A percentile compares a stretch with the other conserved stretches of the same genome.
Evolutionary conservation across 1,140 invertebrate species (phyloP).

Genomic region (Drosophila sulfurigaster): DNA sequence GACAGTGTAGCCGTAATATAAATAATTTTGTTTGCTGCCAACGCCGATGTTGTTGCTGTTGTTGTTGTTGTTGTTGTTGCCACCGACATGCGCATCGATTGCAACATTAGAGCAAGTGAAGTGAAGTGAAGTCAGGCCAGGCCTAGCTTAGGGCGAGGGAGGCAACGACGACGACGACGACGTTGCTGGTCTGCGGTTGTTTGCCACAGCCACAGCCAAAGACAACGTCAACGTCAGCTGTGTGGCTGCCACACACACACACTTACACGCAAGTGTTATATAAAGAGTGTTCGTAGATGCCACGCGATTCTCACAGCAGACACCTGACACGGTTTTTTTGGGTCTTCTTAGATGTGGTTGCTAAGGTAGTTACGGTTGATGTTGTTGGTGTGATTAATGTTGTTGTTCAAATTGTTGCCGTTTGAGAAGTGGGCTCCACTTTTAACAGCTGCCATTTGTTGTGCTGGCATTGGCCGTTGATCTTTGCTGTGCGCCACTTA

Average conservation of each 20-base stretch:
- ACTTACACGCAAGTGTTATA: constrained; percentile 63
- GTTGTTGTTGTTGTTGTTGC: constrained; percentile 1
- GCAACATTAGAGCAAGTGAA: constrained; percentile 56
- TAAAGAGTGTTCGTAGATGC: constrained; percentile 69
- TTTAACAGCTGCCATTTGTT: constrained; percentile 43
- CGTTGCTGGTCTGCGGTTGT: constrained; percentile 34
- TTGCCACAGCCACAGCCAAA: constrained; percentile 6
- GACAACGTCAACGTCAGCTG: constrained; percentile 36
- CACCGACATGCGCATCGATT: constrained; percentile 54
- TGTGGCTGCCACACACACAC: constrained; percentile 44
- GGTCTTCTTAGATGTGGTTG: constrained; percentile 3
- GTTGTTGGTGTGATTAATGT: not conserved
- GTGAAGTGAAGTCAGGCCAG: constrained; percentile 4
- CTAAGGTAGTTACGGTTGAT: constrained; percentile 1
- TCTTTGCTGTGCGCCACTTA: constrained; percentile 50
- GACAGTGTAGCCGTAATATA: constrained; percentile 41
- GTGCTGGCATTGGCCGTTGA: constrained; percentile 51
- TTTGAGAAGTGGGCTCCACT: constrained; percentile 25
- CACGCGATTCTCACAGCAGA: constrained; percentile 76
- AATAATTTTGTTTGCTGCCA: constrained; percentile 40
- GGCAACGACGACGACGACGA: not conserved
- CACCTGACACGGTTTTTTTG: constrained; percentile 41
- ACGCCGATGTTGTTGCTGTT: too few relatives aligned
- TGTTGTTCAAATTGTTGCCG: constrained; percentile 9
- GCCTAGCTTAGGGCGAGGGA: constrained; percentile 7